Evolutionary conservation across 2,888 invertebrate species (phyloP), one percentile per base, ranked within the genome.

Genomic region (Fragum whitleyi): DNA sequence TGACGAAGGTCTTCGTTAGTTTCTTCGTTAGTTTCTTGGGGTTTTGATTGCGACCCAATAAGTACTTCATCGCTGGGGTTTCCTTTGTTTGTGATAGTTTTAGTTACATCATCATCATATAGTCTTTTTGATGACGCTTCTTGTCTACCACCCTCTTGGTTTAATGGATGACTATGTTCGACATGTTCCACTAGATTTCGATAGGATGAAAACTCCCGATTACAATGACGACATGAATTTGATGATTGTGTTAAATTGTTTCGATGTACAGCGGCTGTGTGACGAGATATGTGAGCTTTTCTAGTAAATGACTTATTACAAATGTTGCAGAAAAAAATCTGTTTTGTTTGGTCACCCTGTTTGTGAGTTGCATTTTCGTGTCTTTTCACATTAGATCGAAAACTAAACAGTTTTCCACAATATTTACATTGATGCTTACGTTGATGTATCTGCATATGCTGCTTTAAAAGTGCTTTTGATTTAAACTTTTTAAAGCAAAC

Each of bases 221-320:
- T 62, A 32, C 74, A 74, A 74, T 74, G 62, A 32, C 26, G 29
- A 28, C 72, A 72, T 9, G 28, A n/a, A 29, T 32, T 21, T 19
- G 3, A n/a, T 32, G 2, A 39, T n/a, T 32, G 29, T 36, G 19
- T n/a, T 19, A 1, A 19, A 29, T 14, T 19, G 26, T 16, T 21
- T 21, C 26, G 47, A 72, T 79, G 75, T 36, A 69, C 57, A 21
- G 21, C 23, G 32, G 36, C 57, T 2, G 23, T 67, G 47, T 79
- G 75, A 51, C 47, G 74, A 23, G 16, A 1, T 19, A 79, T 21
- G 42, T 42, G 6, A 65, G 74, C 62, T 61, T 71, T 79, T 71
- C 74, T 61, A 32, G 61, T 47, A 61, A 81, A 81, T 23, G 76
- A 57, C 23, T 39, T 32, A 16, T 51, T 69, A 65, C 80, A 81